Base-by-base conservation (phyloP, 2,888 invertebrate genomes). In the Pocota personata region DNA sequence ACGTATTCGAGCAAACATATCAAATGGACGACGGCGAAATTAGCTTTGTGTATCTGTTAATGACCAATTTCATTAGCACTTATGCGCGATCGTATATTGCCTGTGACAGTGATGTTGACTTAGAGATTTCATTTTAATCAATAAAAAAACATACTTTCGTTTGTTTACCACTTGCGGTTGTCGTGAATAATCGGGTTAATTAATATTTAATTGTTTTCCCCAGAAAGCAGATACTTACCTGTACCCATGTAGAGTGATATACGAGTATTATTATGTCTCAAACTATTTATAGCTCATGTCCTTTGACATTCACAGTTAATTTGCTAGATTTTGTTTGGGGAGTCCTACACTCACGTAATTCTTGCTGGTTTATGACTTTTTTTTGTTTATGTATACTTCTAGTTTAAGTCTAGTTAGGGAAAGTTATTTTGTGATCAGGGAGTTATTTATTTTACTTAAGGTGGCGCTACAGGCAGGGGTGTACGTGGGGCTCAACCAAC, bases 141-240 rank as follows among this genome's bases (percentile, higher is more conserved):
- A 76, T 80, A 76, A 37, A 37, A 76, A 37, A 37, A 37, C n/a
- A 30, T 21, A 52, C 52, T 62, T 50, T 40, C 19, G 30, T 73
- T 60, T 60, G 50, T 60, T 60, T 73, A 52, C 62, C 19, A 19
- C 40, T 19, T 52, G 30, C 46, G 62, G 21, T 73, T 40, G 72
- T 10, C 55, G 30, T 40, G 40, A 12, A 5, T 50, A 43, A 37
- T 75, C 64, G n/a, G 24, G 46, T 64, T 35, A 43, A 52, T 73
- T 48, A 73, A 62, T 62, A 46, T 55, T 64, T 75, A 21, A 62
- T 60, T 19, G 71, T 16, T n/a, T 71, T 30, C 30, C 27, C 5
- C 0, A 10, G 4, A 4, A 14, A 27, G 14, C 21, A 14, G n/a
- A n/a, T 46, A 37, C n/a, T n/a, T 58, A 57, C 16, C 58, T 19